A percentile compares a stretch with the other conserved stretches of the same genome.
Conservation (phyloP, 2,113 vertebrate species). For the Symphodus melops region DNA sequence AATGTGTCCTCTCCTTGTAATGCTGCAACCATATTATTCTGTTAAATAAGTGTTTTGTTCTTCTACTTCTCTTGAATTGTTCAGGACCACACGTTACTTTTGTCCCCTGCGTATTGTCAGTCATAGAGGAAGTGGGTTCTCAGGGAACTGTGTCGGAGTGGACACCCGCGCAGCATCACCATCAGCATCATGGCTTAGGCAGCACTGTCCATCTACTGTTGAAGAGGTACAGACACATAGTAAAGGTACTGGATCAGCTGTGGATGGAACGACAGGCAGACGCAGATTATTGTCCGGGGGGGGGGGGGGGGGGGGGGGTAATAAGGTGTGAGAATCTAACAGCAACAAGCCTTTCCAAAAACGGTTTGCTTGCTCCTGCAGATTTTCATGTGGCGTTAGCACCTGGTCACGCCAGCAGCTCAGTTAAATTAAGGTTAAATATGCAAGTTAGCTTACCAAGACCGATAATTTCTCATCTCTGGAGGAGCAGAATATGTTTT, state of each 20-base stretch:
- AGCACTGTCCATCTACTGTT: conserved; percentile 23
- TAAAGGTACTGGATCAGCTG: conserved; percentile 11
- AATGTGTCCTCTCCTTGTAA: conserved; percentile 55
- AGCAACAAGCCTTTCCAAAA: background rate
- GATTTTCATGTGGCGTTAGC: no score
- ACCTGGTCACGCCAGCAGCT: no score
- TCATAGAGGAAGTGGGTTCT: conserved; percentile 75
- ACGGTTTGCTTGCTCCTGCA: no score
- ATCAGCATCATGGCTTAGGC: conserved; percentile 33
- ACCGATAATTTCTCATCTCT: no score
- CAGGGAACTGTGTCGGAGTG: conserved; percentile 78
- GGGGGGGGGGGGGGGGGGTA: no score
- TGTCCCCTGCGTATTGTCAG: conserved; percentile 64
- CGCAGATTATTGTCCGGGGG: background rate
- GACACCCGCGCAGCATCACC: conserved; percentile 67
- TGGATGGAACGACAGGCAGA: conserved; percentile 15
- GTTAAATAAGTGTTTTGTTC: conserved; percentile 25
- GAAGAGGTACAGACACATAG: conserved; percentile 1
- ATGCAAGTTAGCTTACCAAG: no score
- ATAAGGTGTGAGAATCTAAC: no score
- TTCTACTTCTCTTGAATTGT: background rate
- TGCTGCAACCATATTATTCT: conserved; percentile 61
- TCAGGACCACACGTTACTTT: conserved; percentile 44
- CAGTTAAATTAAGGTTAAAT: no score
- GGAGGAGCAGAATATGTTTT: no score